Base-by-base conservation (phyloP, 2,797 vertebrate species). In the Falco novaeseelandiae region DNA sequence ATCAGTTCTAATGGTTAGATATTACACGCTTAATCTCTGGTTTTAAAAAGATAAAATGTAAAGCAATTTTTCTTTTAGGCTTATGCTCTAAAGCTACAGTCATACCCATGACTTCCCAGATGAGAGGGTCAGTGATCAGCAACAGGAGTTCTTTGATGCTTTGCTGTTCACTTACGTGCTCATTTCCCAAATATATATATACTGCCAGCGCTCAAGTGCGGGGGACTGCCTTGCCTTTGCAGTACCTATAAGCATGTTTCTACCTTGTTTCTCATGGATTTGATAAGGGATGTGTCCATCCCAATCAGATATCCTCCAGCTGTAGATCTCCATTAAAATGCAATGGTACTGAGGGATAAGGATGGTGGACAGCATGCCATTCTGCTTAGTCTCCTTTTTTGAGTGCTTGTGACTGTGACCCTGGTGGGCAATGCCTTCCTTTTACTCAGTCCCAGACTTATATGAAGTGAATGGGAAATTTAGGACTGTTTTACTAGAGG, bases 231-330 rank as follows among this genome's bases (percentile, higher is more conserved):
- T 71, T 81, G 40, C 17, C n/a, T 44, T 54, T 74, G 44, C 8
- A 38, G 25, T 38, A 44, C 34, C 22, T 77, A 3, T 3, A 73
- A 30, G 10, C 27, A 30, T 36, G 17, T 11, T 79, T 61, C 22
- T 52, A 21, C 44, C 18, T 40, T 40, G 6, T 23, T 12, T 51
- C 17, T 89, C 14, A 32, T 48, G n/a, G 46, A 19, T 70, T 83
- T 73, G 1, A 0, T 27, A n/a, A 9, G 2, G 5, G 1, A 4
- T 15, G 3, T 48, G 36, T 21, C 22, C 36, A 27, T 62, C 69
- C 9, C 40, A 20, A 36, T n/a, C 34, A 36, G 59, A 7, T 21
- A 63, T 84, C 34, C n/a, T 90, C 54, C 51, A 22, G 5, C 26
- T 62, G 29, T 32, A 57, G n/a, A 30, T 17, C 18, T 67, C 12